Conservation (phyloP, 2,888 invertebrate species). For the Tenthredo livida region DNA sequence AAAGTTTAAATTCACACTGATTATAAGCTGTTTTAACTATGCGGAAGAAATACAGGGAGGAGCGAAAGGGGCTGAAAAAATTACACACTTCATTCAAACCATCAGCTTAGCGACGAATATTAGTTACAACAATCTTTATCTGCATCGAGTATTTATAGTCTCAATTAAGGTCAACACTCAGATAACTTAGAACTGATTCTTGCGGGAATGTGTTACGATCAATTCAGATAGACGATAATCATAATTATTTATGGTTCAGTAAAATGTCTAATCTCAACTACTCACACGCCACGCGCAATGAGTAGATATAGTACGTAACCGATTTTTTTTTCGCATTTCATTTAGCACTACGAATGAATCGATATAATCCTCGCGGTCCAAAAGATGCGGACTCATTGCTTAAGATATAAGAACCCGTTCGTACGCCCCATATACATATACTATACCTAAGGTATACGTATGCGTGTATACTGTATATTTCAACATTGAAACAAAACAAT, state of each 20-base stretch:
- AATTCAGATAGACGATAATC: not conserved
- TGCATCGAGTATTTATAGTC: not conserved
- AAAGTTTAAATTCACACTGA: not conserved
- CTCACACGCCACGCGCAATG: not conserved
- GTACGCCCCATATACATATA: not conserved
- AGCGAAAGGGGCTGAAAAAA: not conserved
- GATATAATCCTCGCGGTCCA: not conserved
- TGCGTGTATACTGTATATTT: not conserved
- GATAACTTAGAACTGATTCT: not conserved
- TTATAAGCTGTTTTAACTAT: not conserved
- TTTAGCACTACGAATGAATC: not conserved
- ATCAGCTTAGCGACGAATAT: not conserved
- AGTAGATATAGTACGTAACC: not conserved
- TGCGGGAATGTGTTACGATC: not conserved
- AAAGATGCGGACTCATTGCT: slow-evolving; percentile 13
- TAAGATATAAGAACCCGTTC: not conserved
- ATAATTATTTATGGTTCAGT: not conserved
- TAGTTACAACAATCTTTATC: not conserved
- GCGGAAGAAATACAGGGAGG: not conserved
- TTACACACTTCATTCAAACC: not conserved
- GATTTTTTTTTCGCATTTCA: not conserved
- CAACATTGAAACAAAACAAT: not conserved
- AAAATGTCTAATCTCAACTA: not conserved
- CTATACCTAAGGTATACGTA: too few relatives aligned
- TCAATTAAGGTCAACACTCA: not conserved